Percentiles rank a stretch among this genome's conserved stretches.
Conservation (phyloP, 2,888 invertebrate species). For the Sipha maydis region DNA sequence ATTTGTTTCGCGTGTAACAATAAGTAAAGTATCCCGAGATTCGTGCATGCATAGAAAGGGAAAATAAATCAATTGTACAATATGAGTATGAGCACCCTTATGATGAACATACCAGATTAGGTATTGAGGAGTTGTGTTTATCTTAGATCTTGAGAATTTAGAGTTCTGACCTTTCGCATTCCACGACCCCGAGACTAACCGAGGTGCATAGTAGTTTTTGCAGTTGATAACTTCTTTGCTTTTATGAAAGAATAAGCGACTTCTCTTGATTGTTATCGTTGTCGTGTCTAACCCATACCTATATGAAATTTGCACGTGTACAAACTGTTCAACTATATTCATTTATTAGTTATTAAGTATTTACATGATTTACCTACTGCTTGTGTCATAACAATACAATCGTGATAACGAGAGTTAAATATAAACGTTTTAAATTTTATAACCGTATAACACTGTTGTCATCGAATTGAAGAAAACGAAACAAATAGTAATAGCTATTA, state of each 20-base stretch:
- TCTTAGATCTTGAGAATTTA: constrained; percentile 46
- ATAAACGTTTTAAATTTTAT: too few relatives aligned
- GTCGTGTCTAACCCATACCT: background rate
- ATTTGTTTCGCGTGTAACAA: background rate
- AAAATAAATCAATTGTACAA: constrained; percentile 48
- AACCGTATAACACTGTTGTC: background rate
- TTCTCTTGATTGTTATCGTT: background rate
- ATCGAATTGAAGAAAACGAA: too few relatives aligned
- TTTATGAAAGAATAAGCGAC: constrained; percentile 41
- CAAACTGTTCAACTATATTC: background rate
- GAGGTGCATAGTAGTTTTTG: constrained; percentile 32
- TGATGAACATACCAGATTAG: constrained; percentile 37
- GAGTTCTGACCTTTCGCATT: constrained; percentile 49
- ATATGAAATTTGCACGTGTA: background rate
- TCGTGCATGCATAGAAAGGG: background rate
- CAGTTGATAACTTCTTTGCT: constrained; percentile 47
- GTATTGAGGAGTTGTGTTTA: constrained; percentile 26
- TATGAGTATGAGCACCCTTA: constrained; percentile 40
- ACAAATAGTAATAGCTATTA: too few relatives aligned
- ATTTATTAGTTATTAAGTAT: background rate
- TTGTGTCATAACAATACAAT: background rate
- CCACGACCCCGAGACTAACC: constrained; percentile 19
- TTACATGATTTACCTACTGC: background rate
- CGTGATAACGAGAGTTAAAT: too few relatives aligned
- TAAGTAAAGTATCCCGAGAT: background rate